Evolutionary conservation across 2,113 vertebrate genomes (phyloP).

Genomic region (Diadophis punctatus): DNA sequence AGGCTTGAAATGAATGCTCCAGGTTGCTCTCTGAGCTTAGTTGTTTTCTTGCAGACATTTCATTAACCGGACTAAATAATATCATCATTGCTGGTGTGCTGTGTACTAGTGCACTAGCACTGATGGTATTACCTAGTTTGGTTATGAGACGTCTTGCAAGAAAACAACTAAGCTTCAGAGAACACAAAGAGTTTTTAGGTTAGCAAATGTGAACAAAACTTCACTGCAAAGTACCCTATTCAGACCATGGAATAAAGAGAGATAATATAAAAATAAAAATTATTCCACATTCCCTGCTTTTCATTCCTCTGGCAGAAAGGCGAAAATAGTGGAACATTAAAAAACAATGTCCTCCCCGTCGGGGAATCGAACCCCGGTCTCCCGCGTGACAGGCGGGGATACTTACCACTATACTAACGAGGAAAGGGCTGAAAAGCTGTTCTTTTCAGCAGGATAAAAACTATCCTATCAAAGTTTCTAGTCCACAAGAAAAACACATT

Average conservation of each 20-base stretch:
- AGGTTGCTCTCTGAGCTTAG: background rate
- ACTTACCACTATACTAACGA: conserved; percentile 70
- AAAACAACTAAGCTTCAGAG: background rate
- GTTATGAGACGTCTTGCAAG: background rate
- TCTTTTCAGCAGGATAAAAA: background rate
- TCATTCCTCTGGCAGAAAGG: background rate
- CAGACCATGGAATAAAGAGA: background rate
- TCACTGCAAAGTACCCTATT: background rate
- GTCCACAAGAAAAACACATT: background rate
- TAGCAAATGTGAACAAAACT: background rate
- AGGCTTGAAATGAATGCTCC: background rate
- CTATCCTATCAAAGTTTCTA: background rate
- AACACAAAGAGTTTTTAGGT: background rate
- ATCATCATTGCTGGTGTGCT: background rate
- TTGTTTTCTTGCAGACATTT: too few relatives aligned
- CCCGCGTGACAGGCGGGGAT: conserved; percentile 68
- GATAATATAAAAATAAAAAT: background rate
- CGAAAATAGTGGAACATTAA: background rate
- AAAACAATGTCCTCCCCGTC: conserved; percentile 28
- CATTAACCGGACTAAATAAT: background rate
- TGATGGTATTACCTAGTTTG: background rate
- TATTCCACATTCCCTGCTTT: background rate
- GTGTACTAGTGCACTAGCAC: background rate
- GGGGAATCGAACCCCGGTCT: conserved; percentile 69
- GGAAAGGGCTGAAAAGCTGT: rapidly evolving